Conservation (phyloP, 2,113 vertebrate species). For the Psophia crepitans region DNA sequence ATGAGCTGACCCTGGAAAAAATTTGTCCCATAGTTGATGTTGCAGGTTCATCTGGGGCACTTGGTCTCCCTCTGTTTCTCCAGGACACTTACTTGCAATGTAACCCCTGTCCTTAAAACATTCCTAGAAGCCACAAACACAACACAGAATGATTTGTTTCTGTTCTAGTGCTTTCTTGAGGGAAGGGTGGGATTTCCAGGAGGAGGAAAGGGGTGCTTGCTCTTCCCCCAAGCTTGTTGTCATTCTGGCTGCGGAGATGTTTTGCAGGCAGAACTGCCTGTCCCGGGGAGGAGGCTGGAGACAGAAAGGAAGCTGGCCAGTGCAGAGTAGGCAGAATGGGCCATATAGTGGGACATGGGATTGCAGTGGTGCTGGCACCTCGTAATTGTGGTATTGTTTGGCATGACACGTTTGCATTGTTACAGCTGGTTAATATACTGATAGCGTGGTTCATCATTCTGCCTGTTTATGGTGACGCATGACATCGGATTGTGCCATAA, state of each 20-base stretch:
- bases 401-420: neutral
- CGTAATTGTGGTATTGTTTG: neutral
- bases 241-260: neutral
- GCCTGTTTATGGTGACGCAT: neutral
- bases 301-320: neutral
- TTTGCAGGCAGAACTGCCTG: neutral
- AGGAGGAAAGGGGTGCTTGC: neutral
- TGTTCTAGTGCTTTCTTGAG: neutral
- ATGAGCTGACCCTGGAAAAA: neutral
- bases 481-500: neutral
- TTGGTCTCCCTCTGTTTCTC: neutral
- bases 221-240: neutral
- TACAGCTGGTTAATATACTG: neutral
- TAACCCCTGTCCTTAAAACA: neutral
- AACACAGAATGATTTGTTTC: neutral
- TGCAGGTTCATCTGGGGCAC: neutral
- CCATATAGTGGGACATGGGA: fast-evolving
- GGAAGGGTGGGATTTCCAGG: neutral
- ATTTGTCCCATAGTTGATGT: neutral
- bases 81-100: neutral
- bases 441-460: neutral
- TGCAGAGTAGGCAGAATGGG: neutral
- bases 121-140: neutral
- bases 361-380: neutral
- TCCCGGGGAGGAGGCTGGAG: neutral